Evolutionary conservation across 2,797 vertebrate genomes (phyloP).

Genomic region (Serranus cabrilla): DNA sequence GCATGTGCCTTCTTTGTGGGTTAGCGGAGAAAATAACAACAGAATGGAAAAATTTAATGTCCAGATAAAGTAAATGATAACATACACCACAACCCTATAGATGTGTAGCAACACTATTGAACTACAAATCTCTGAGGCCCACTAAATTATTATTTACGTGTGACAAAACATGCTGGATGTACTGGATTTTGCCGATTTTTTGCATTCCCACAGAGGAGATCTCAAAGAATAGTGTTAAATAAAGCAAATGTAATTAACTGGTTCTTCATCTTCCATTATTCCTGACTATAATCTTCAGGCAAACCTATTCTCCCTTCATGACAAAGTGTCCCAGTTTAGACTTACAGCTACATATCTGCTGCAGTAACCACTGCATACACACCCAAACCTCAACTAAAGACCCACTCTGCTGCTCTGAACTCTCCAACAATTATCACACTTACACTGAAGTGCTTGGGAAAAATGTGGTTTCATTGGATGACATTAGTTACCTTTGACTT

Average conservation of each 20-base stretch:
- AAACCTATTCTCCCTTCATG: conserved; percentile 31
- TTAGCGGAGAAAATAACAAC: too few species aligned
- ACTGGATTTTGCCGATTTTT: conserved; percentile 3
- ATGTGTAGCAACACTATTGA: too few species aligned
- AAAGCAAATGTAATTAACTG: conserved; percentile 60
- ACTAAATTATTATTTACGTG: conserved; percentile 16
- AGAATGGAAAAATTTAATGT: too few species aligned
- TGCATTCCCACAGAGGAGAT: conserved; percentile 1
- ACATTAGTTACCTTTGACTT: background rate
- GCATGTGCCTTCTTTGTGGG: too few species aligned
- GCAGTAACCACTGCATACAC: conserved; percentile 23
- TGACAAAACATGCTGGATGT: background rate
- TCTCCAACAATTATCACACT: background rate
- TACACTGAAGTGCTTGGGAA: background rate
- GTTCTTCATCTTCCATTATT: conserved; percentile 23
- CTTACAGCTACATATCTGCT: conserved; percentile 15
- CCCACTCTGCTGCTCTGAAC: background rate
- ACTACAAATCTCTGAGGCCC: background rate
- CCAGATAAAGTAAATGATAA: too few species aligned
- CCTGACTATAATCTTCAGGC: conserved; percentile 21
- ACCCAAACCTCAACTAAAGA: conserved; percentile 16
- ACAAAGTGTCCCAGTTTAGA: conserved; percentile 52
- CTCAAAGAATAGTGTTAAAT: conserved; percentile 34
- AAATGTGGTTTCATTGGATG: background rate
- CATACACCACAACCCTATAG: too few species aligned